A percentile compares a stretch with the other conserved stretches of the same genome.
Evolutionary conservation across 2,888 invertebrate species (phyloP).

Genomic region (Yponomeuta evonymella): DNA sequence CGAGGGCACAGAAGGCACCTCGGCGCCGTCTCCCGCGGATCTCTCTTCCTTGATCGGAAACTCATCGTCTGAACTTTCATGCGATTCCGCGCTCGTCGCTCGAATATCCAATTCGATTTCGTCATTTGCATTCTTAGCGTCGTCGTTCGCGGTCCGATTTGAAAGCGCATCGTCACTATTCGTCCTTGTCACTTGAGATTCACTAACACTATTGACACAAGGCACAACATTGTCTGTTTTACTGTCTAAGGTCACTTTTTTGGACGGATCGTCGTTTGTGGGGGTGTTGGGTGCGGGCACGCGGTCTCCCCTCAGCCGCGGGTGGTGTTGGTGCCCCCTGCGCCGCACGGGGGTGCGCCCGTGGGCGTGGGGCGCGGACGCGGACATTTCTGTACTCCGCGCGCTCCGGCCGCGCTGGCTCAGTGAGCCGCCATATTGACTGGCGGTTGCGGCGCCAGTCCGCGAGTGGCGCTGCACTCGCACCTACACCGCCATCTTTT

Average conservation of each 20-base stretch:
- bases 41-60: slow-evolving; percentile 63
- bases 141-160: slow-evolving; percentile 59
- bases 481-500: slow-evolving; percentile 53
- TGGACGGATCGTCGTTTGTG: slow-evolving; percentile 41
- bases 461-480: slow-evolving; percentile 57
- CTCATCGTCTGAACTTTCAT: slow-evolving; percentile 62
- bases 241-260: slow-evolving; percentile 64
- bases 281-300: slow-evolving; percentile 65
- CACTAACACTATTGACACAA: slow-evolving; percentile 75
- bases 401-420: slow-evolving; percentile 51
- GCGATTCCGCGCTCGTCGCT: slow-evolving; percentile 47
- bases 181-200: slow-evolving; percentile 75
- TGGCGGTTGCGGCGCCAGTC: slow-evolving; percentile 36
- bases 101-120: slow-evolving; percentile 57
- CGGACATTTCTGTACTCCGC: slow-evolving; percentile 74
- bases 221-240: slow-evolving; percentile 71
- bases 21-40: slow-evolving; percentile 66
- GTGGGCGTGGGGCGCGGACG: slow-evolving; percentile 74
- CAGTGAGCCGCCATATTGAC: slow-evolving; percentile 76
- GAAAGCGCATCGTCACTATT: slow-evolving; percentile 76
- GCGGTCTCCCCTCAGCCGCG: slow-evolving; percentile 79
- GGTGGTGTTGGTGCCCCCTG: slow-evolving; percentile 86
- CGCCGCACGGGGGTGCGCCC: slow-evolving; percentile 78
- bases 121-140: slow-evolving; percentile 56
- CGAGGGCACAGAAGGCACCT: slow-evolving; percentile 45